A percentile compares a stretch with the other conserved stretches of the same genome.
phyloP scores from a whole-genome alignment of 2,888 invertebrate species.

The Nemotelus nigrinus region DNA sequence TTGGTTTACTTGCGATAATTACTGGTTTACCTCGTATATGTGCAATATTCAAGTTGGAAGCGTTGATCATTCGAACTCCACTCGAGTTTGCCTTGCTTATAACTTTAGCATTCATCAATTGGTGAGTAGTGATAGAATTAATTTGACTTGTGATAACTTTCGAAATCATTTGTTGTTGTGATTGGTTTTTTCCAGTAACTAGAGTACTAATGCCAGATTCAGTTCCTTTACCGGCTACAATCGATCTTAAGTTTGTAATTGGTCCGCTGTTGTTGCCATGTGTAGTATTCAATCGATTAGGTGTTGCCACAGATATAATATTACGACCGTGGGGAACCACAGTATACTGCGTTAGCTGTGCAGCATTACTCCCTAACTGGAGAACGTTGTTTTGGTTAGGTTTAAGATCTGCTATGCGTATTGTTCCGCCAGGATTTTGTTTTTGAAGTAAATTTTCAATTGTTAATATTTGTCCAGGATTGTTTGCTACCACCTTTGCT shows the following conservation, averaged over 20 bases:
- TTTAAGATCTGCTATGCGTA: slow-evolving; percentile 66
- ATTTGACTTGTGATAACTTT: slow-evolving; percentile 54
- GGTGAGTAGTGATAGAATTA: slow-evolving; percentile 61
- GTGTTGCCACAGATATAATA: slow-evolving; percentile 61
- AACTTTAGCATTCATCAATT: slow-evolving; percentile 66
- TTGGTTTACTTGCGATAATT: slow-evolving; percentile 65
- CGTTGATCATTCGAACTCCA: slow-evolving; percentile 67
- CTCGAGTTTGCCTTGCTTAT: slow-evolving; percentile 57
- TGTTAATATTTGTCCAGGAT: slow-evolving; percentile 65
- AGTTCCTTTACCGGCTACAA: slow-evolving; percentile 31
- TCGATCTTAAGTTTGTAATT: slow-evolving; percentile 54
- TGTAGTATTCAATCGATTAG: slow-evolving; percentile 57
- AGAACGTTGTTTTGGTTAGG: slow-evolving; percentile 66
- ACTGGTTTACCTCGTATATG: slow-evolving; percentile 70
- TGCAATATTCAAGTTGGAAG: slow-evolving; percentile 65
- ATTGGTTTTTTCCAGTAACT: not conserved
- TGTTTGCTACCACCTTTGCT: slow-evolving; percentile 78
- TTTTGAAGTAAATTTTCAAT: slow-evolving; percentile 61
- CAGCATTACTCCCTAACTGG: slow-evolving; percentile 64
- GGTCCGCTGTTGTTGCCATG: slow-evolving; percentile 50
- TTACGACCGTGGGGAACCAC: slow-evolving; percentile 67
- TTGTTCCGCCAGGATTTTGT: slow-evolving; percentile 56
- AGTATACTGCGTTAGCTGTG: slow-evolving; percentile 65
- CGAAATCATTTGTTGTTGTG: slow-evolving; percentile 46
- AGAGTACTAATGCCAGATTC: slow-evolving; percentile 17